Base-by-base conservation (phyloP, 2,797 vertebrate genomes). In the Gadopsis marmoratus region DNA sequence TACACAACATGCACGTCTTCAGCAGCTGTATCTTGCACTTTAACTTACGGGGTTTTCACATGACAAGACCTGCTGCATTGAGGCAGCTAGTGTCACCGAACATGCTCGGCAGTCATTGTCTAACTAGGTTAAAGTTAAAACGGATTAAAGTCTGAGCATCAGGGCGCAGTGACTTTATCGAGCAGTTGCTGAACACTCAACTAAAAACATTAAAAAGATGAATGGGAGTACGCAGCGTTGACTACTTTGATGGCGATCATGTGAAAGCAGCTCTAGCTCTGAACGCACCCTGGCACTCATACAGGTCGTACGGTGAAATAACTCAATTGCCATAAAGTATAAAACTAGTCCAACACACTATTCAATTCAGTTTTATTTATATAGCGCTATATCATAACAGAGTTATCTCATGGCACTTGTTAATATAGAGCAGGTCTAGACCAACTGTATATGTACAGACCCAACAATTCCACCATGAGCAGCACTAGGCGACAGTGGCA, bases 211-310 rank as follows among this genome's bases (percentile, higher is more conserved):
- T 55, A 54, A 65, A 47, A 64, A 23, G 31, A 41, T 56, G 35
- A 76, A 72, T 35, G 14, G 62, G 68, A 53, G 70, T 65, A 70
- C 16, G 6, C 37, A 68, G 55, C 37, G 19, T 65, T 70, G 58
- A 68, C 53, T 16, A 26, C 41, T 71, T 63, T 48, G 68, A 67
- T 58, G 48, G 56, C 4, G 51, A 78, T 75, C 67, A 79, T 62
- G 73, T 75, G 63, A 70, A 62, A 75, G 70, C 62, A 41, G 76
- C 79, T 71, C 68, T 16, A 16, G 73, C 13, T 21, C 12, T 56
- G 43, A 78, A 54, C 8, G 72, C 47, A 43, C 21, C 14, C 4
- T 7, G 13, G 50, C 4, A 2, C 35, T 53, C 16, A 7, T 10
- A 37, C 7, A 43, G 43, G 43, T 26, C 16, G 62, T 10, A 19